These are phyloP conservation scores for Dynastes hyllus DNA, from an alignment of 2,888 invertebrate genomes.

Conservation along the genomic window DNA sequence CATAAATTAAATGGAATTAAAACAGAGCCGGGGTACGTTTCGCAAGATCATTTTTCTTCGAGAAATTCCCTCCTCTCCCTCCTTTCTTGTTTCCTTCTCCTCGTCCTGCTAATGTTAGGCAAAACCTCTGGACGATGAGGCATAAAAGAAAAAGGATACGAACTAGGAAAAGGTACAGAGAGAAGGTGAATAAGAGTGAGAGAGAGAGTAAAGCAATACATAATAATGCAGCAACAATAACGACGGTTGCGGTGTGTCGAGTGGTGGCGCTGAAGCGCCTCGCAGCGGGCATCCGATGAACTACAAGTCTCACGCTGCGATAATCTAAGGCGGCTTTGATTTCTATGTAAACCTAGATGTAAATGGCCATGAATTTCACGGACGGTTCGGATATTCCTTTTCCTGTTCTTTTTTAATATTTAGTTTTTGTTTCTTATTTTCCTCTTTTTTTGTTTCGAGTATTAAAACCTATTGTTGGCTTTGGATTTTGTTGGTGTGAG, in stretches of 20 bases:
- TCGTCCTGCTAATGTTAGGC: too few species aligned
- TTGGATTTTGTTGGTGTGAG: too few species aligned
- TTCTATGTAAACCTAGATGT: conserved; percentile 56
- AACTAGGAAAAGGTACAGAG: too few species aligned
- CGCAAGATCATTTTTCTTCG: conserved; percentile 38
- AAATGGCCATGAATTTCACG: conserved; percentile 51
- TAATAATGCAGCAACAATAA: not conserved
- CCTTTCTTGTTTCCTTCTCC: not conserved
- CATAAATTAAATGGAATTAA: conserved; percentile 48
- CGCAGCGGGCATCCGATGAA: conserved; percentile 58
- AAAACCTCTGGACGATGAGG: too few species aligned
- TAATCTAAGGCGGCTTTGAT: conserved; percentile 56
- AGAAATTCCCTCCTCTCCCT: too few species aligned
- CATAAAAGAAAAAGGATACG: too few species aligned
- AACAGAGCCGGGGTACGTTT: conserved; percentile 27
- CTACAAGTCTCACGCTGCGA: conserved; percentile 58
- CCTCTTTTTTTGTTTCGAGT: not conserved
- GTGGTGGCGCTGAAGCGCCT: conserved; percentile 52
- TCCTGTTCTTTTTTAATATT: conserved; percentile 4
- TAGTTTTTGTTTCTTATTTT: not conserved
- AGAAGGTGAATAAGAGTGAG: not conserved
- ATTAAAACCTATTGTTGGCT: not conserved
- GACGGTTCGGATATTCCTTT: conserved; percentile 10
- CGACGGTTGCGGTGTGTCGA: conserved; percentile 15
- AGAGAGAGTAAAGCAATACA: not conserved